phyloP scores from a whole-genome alignment of 1,140 invertebrate genomes.

The Mycetomoellerius zeteki region DNA sequence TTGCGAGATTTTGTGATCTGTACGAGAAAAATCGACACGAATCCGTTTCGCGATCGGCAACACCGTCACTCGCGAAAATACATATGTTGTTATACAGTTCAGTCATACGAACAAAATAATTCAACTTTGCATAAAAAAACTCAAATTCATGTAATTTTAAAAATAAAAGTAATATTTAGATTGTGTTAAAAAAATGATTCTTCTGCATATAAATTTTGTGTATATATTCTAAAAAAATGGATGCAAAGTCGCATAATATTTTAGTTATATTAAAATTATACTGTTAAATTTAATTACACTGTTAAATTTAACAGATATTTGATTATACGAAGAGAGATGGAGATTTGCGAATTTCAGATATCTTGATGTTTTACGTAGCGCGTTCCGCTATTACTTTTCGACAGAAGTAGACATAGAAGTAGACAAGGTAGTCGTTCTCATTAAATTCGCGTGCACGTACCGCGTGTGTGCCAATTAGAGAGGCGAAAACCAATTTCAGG shows the following conservation, averaged over 20 bases:
- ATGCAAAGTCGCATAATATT: neutral
- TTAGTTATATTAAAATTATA: neutral
- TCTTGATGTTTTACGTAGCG: constrained; percentile 44
- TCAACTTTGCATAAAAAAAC: neutral
- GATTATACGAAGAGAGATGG: neutral
- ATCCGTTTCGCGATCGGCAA: constrained; percentile 50
- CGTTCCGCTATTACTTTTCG: constrained; percentile 28
- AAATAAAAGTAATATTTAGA: neutral
- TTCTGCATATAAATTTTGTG: neutral
- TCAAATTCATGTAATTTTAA: neutral
- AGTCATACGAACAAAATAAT: neutral
- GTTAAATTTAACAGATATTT: neutral
- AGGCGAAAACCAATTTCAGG: constrained; percentile 78
- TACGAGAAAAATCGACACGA: constrained; percentile 15
- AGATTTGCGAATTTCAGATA: neutral
- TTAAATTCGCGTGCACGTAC: constrained; percentile 75
- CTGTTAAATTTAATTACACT: neutral
- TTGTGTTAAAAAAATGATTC: neutral
- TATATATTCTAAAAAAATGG: constrained; percentile 1
- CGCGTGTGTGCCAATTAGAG: constrained; percentile 73
- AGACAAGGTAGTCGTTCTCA: constrained; percentile 68
- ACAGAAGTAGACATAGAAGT: constrained; percentile 17
- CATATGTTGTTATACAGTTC: neutral
- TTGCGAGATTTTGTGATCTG: neutral
- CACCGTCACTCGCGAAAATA: neutral